Conservation (phyloP, 2,113 vertebrate genomes). For the Chloroceryle aenea region DNA sequence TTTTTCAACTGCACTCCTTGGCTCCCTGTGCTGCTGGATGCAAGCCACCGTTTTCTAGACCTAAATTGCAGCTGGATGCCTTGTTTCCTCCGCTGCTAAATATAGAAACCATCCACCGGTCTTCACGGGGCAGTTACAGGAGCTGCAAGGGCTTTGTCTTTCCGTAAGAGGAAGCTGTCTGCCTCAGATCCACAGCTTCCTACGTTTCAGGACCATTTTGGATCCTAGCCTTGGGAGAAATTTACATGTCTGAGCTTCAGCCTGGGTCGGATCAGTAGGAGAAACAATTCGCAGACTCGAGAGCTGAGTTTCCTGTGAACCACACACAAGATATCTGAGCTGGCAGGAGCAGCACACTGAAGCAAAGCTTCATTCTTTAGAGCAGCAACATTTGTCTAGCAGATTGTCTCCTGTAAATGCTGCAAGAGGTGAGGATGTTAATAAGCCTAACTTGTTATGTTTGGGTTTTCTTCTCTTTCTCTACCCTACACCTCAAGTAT, state of each 20-base stretch:
- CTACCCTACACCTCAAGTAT: not conserved
- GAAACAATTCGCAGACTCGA: not conserved
- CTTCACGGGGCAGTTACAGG: not conserved
- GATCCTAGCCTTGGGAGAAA: not conserved
- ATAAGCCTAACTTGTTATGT: not conserved
- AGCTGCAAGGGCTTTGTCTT: not conserved
- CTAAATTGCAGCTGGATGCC: not conserved
- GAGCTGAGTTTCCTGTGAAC: not conserved
- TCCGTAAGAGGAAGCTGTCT: not conserved
- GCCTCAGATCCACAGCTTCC: not conserved
- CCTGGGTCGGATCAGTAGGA: not conserved
- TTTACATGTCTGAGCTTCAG: not conserved
- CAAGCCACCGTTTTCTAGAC: not conserved
- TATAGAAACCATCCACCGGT: not conserved
- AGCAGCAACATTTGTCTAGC: not conserved
- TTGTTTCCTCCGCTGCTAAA: conserved; percentile 27
- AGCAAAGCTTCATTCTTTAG: not conserved
- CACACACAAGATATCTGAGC: not conserved
- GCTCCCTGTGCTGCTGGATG: not conserved
- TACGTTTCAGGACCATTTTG: not conserved
- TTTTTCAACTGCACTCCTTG: not conserved
- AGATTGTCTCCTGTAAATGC: not conserved
- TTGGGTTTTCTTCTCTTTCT: not conserved
- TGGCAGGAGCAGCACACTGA: not conserved
- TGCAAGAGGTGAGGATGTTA: not conserved